phyloP scores from a whole-genome alignment of 2,888 invertebrate genomes.

The Bugula neritina region DNA sequence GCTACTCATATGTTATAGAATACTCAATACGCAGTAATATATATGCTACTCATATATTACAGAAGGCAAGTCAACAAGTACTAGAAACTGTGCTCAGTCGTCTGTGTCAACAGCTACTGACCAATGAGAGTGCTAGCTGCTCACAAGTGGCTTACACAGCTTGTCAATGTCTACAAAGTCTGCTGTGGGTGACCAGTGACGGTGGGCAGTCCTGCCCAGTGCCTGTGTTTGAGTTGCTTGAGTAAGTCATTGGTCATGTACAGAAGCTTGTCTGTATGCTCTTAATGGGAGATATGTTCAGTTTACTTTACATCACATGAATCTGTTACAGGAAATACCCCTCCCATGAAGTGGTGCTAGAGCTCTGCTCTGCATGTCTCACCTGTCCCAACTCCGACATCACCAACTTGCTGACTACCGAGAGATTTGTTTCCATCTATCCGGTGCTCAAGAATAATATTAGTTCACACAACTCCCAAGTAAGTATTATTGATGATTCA shows the following conservation, averaged over 20 bases:
- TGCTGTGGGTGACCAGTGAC: background rate
- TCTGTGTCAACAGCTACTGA: background rate
- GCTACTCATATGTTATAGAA: too few relatives aligned
- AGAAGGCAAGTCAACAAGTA: background rate
- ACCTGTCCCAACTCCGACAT: conserved; percentile 29
- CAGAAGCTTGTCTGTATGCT: too few relatives aligned
- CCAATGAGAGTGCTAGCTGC: background rate
- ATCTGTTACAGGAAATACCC: conserved; percentile 35
- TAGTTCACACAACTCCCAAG: conserved; percentile 65
- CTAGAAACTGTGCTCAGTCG: background rate
- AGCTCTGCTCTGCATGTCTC: conserved; percentile 44
- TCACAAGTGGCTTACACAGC: background rate
- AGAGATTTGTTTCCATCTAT: conserved; percentile 54
- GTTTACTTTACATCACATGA: background rate
- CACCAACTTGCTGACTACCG: conserved; percentile 34
- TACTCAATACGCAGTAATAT: too few relatives aligned
- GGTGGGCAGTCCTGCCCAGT: background rate
- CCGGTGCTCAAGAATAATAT: conserved; percentile 61
- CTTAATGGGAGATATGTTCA: background rate
- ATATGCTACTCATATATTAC: too few relatives aligned
- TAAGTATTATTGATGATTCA: too few relatives aligned
- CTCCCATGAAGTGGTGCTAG: conserved; percentile 37
- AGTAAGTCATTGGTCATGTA: background rate
- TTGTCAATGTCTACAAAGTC: background rate
- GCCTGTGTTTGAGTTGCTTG: background rate